Evolutionary conservation across 2,113 vertebrate species (phyloP), one percentile per base, ranked within the genome.

Genomic region (Parotia lawesii): DNA sequence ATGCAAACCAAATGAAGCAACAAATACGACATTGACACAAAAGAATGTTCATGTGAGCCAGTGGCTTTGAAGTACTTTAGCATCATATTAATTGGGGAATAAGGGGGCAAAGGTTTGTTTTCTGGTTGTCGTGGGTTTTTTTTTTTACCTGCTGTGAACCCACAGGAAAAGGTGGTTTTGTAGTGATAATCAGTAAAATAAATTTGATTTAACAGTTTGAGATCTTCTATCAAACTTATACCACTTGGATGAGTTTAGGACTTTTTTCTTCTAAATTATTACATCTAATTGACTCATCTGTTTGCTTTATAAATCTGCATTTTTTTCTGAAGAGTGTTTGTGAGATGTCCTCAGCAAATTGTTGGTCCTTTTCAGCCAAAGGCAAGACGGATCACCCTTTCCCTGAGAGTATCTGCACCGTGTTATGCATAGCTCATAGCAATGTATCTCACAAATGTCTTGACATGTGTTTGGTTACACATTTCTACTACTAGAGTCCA

Each of bases 71-170:
- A 76, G 60, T 33, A 60, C 2, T 80, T 83, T 69, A 17, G 5
- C 42, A n/a, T 20, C 2, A 2, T 24, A 27, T 58, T 31, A 37
- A 27, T 14, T 88, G 22, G 44, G 28, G 45, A 85, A 67, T 48
- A 71, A 0, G 1, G 6, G 1, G 17, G 6, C 25, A 70, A 92
- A 6, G 2, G 5, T 17, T 77, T 81, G 4, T 37, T 69, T 12
- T 1, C 33, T 51, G 10, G 8, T 58, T 24, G 8, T 13, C 15
- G 8, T 48, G 65, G 8, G 4, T 12, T 47, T 35, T 37, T 60
- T 60, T 23, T 33, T 58, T 6, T 17, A 25, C 11, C 14, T 44
- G 4, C 7, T 71, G 11, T 56, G 42, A 60, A 51, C 6, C 10
- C 21, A 51, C 10, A 69, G 8, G 6, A 77, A 72, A 48, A 69